Conservation (phyloP, 2,797 vertebrate genomes). For the Notamacropus eugenii region DNA sequence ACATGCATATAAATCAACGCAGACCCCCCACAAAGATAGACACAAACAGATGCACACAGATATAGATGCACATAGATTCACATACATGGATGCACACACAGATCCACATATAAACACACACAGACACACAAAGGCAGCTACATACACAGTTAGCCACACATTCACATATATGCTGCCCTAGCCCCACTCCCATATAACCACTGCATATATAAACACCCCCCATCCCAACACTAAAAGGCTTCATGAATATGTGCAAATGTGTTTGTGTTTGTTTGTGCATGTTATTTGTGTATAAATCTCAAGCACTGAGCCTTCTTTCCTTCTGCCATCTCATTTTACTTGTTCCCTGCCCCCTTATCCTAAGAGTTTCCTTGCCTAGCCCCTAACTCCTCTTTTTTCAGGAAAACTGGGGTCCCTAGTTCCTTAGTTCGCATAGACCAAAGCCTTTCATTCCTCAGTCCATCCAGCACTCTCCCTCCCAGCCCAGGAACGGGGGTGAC, state of each 20-base stretch:
- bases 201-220: not conserved
- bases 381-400: not conserved
- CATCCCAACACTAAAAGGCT: not conserved
- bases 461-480: constrained; percentile 58
- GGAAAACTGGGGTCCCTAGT: not conserved
- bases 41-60: not conserved
- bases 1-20: not conserved
- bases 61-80: not conserved
- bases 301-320: constrained; percentile 57
- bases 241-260: not conserved
- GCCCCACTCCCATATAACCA: not conserved
- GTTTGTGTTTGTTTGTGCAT: not conserved
- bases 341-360: constrained; percentile 42
- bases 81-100: not conserved
- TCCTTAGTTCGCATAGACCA: not conserved
- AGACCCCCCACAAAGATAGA: not conserved
- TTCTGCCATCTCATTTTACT: constrained; percentile 41
- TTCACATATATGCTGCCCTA: not conserved
- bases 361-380: not conserved
- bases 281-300: not conserved
- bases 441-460: constrained; percentile 56
- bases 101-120: not conserved
- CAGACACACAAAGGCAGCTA: constrained; percentile 10
- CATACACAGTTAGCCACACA: not conserved
- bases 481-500: constrained; percentile 60